Conservation (phyloP, 2,888 invertebrate species). For the Oeneis ivallda region DNA sequence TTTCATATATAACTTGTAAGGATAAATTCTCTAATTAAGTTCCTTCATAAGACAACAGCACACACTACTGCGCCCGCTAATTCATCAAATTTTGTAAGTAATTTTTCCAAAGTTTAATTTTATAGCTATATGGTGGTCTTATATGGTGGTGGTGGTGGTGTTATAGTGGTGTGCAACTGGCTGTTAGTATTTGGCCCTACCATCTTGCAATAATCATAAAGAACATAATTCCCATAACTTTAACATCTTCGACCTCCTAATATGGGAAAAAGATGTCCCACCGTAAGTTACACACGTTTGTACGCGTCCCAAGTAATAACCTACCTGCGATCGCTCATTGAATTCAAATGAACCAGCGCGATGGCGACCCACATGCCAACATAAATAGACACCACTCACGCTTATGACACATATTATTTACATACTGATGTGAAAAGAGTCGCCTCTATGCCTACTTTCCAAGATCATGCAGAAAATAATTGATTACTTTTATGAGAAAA, state of each 20-base stretch:
- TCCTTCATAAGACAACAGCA: too few species aligned
- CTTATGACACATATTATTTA: slow-evolving; percentile 46
- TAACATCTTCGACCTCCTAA: slow-evolving; percentile 31
- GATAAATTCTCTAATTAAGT: too few species aligned
- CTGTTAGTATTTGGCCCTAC: background rate
- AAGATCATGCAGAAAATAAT: slow-evolving; percentile 21
- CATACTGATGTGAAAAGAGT: slow-evolving; percentile 38
- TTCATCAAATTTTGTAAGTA: too few species aligned
- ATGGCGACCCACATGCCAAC: slow-evolving; percentile 44
- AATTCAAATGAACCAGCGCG: slow-evolving; percentile 45
- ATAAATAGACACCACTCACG: slow-evolving; percentile 42
- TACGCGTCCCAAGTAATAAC: slow-evolving; percentile 47
- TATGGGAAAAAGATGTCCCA: slow-evolving; percentile 45
- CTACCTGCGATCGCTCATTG: slow-evolving; percentile 47
- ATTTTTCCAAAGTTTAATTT: too few species aligned
- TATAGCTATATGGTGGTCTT: too few species aligned
- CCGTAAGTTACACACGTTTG: slow-evolving; percentile 44
- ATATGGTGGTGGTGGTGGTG: too few species aligned
- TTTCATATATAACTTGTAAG: too few species aligned
- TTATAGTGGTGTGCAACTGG: too few species aligned
- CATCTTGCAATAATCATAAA: background rate
- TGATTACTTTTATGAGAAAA: slow-evolving; percentile 5
- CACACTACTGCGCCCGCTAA: too few species aligned
- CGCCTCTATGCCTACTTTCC: slow-evolving; percentile 28
- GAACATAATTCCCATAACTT: slow-evolving; percentile 9